These are phyloP conservation scores for Dreissena polymorpha DNA, from an alignment of 1,140 invertebrate genomes.

Conservation along the genomic window DNA sequence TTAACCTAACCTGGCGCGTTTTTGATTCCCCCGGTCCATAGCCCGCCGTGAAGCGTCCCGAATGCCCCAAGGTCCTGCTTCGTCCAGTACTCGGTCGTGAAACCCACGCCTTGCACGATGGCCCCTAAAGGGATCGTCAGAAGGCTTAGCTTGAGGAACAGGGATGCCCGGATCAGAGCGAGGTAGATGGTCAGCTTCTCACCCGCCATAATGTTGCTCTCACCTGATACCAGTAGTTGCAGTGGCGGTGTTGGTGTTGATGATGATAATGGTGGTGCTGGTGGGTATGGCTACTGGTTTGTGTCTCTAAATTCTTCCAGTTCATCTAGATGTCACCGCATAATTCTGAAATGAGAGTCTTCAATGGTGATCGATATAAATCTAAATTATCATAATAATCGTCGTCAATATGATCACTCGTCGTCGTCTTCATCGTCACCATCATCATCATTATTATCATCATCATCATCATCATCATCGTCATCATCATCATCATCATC, in stretches of 20 bases:
- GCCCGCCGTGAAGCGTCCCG: neutral
- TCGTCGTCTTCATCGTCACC: too few species aligned
- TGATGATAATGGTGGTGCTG: neutral
- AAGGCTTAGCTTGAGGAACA: neutral
- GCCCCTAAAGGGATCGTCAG: neutral
- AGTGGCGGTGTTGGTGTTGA: too few species aligned
- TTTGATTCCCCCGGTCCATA: neutral
- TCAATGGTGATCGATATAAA: neutral
- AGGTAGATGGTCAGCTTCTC: too few species aligned
- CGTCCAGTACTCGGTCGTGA: conserved; percentile 5
- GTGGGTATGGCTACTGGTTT: neutral
- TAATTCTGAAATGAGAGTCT: neutral
- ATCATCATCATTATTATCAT: too few species aligned
- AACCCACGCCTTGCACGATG: neutral
- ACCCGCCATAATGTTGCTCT: too few species aligned
- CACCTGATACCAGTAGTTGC: neutral
- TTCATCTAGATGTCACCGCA: neutral
- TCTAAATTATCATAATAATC: neutral
- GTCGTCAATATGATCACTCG: neutral
- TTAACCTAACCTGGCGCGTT: neutral
- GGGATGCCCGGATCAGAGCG: neutral
- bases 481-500: too few species aligned
- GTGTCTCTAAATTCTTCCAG: neutral
- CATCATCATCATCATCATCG: too few species aligned
- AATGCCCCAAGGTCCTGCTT: neutral